These are phyloP conservation scores for Catocala sponsa DNA, from an alignment of 2,888 invertebrate species.

Conservation along the genomic window DNA sequence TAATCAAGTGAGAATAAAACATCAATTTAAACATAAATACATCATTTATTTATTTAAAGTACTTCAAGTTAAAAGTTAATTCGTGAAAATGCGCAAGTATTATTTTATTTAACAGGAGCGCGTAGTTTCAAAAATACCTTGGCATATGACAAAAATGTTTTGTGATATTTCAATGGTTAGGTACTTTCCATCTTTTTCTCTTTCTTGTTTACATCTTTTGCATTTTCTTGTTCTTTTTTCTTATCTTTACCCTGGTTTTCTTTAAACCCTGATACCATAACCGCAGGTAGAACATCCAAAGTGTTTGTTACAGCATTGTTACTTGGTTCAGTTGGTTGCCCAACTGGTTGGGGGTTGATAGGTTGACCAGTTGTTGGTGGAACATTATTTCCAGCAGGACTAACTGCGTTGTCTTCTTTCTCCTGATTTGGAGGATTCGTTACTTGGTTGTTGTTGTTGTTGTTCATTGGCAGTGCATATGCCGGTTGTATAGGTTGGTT, in stretches of 20 bases:
- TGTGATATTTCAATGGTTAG: too few species aligned
- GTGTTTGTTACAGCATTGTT: neutral
- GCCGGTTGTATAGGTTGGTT: constrained; percentile 1
- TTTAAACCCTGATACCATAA: constrained; percentile 41
- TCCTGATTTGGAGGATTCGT: constrained; percentile 4
- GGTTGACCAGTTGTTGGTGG: neutral
- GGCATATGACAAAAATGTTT: neutral
- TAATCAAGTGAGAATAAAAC: too few species aligned
- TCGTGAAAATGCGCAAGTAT: too few species aligned
- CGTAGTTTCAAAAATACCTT: too few species aligned
- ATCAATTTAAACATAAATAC: neutral
- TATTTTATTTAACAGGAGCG: too few species aligned
- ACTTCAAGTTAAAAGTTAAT: too few species aligned
- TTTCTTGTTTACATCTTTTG: constrained; percentile 13
- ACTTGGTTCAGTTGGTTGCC: neutral
- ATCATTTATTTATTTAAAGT: constrained; percentile 3
- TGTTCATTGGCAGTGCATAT: neutral
- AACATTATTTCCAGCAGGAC: neutral
- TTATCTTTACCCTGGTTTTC: constrained; percentile 16
- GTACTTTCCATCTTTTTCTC: constrained; percentile 2
- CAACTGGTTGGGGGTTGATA: constrained; percentile 2
- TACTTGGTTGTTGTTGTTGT: constrained; percentile 4
- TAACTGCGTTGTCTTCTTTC: constrained; percentile 4
- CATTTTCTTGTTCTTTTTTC: neutral
- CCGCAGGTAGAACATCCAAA: constrained; percentile 33